Conservation (phyloP, 1,140 invertebrate genomes). For the Planococcus citri region DNA sequence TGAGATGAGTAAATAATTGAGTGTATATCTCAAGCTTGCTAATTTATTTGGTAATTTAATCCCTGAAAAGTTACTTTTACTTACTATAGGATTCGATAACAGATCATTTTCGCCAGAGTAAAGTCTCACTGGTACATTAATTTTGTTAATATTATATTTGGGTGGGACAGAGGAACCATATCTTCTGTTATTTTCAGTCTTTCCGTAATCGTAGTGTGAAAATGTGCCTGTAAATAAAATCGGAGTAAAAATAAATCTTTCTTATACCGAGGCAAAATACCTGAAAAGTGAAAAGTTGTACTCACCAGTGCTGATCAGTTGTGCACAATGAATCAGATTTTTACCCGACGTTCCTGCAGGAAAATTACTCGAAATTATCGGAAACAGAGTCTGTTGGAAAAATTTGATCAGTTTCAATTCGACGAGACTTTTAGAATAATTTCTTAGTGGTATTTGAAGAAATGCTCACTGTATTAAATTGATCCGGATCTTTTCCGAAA, state of each 20-base stretch:
- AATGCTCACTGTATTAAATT: neutral
- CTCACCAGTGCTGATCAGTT: neutral
- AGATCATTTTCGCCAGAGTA: constrained; percentile 47
- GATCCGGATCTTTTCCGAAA: neutral
- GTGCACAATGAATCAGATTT: neutral
- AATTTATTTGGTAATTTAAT: no score
- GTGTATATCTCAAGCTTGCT: no score
- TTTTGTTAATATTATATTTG: constrained; percentile 40
- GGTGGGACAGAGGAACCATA: constrained; percentile 41
- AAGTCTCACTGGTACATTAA: constrained; percentile 44
- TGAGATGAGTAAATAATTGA: no score
- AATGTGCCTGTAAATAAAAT: constrained; percentile 29
- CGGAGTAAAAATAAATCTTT: no score
- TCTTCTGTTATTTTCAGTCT: constrained; percentile 31
- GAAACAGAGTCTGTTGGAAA: neutral
- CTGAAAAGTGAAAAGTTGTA: no score
- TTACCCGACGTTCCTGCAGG: neutral
- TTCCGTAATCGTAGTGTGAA: constrained; percentile 33
- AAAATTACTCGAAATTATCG: neutral
- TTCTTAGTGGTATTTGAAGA: no score
- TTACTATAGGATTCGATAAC: constrained; percentile 36
- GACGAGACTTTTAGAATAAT: no score
- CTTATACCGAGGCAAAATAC: no score
- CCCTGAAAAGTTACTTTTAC: constrained; percentile 15
- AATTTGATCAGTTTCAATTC: no score